Evolutionary conservation across 2,113 vertebrate genomes (phyloP).

Genomic region (Microcebus jonahi): DNA sequence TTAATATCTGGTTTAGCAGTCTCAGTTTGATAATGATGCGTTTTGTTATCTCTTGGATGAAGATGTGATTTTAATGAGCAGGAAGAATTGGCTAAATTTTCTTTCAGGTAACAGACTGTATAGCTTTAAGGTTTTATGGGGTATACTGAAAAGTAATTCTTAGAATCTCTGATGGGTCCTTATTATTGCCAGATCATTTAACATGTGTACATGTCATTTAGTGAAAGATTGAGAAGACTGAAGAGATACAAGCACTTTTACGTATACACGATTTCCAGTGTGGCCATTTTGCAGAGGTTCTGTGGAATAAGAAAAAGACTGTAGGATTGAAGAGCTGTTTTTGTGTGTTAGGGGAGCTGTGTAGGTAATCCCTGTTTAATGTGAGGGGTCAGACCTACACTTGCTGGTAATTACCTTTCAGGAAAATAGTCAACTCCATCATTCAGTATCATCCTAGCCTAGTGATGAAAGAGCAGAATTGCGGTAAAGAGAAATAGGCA

Average conservation of each 20-base stretch:
- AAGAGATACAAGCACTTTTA: background rate
- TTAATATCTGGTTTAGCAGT: background rate
- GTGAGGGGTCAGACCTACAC: background rate
- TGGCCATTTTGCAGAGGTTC: background rate
- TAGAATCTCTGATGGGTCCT: background rate
- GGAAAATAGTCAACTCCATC: background rate
- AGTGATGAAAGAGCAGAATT: background rate
- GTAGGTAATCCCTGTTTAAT: background rate
- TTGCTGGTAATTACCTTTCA: background rate
- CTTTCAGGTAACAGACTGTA: background rate
- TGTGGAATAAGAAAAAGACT: background rate
- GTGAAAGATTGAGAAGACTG: background rate
- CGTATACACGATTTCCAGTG: background rate
- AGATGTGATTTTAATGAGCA: conserved; percentile 29
- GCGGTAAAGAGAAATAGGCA: background rate
- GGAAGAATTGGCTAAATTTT: background rate
- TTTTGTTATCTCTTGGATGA: conserved; percentile 38
- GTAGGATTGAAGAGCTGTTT: background rate
- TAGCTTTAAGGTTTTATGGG: background rate
- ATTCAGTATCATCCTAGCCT: background rate
- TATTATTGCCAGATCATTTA: background rate
- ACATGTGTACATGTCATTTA: background rate
- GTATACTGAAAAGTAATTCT: background rate
- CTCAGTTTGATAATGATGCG: background rate
- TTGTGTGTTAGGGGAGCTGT: background rate